Conservation (phyloP, 2,888 invertebrate species). For the Tenthredo notha region DNA sequence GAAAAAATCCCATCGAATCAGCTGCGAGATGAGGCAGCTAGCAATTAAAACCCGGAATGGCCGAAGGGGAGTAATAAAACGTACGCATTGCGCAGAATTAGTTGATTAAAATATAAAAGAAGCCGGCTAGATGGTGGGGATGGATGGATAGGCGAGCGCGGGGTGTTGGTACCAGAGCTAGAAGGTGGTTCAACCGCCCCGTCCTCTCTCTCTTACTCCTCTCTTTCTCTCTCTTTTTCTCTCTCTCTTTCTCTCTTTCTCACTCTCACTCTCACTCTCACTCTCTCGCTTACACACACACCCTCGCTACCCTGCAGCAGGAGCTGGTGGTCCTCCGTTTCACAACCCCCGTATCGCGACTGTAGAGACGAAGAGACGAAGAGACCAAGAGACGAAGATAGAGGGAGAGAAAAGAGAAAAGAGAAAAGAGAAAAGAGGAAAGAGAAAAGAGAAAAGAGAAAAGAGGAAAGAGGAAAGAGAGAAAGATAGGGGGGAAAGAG, state of each 20-base stretch:
- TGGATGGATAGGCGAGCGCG: constrained; percentile 65
- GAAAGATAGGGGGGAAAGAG: constrained; percentile 59
- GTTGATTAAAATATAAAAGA: constrained; percentile 78
- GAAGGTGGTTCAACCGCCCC: constrained; percentile 51
- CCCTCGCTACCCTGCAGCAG: constrained; percentile 44
- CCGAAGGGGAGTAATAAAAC: constrained; percentile 74
- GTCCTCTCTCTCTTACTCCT: constrained; percentile 50
- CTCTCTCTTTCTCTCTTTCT: constrained; percentile 43
- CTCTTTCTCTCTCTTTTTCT: neutral
- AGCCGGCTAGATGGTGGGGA: constrained; percentile 66
- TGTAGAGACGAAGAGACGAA: constrained; percentile 57
- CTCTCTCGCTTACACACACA: constrained; percentile 42
- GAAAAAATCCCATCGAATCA: constrained; percentile 76
- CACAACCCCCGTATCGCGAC: constrained; percentile 44
- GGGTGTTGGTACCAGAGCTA: constrained; percentile 51
- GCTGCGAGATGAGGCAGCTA: constrained; percentile 72
- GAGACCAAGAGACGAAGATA: constrained; percentile 58
- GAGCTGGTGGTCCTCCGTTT: constrained; percentile 35
- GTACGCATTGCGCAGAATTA: constrained; percentile 78
- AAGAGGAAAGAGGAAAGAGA: constrained; percentile 59
- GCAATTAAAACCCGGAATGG: constrained; percentile 75
- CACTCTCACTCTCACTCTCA: constrained; percentile 14
- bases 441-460: constrained; percentile 59
- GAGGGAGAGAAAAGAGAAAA: constrained; percentile 57
- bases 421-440: constrained; percentile 59